Percentiles rank a stretch among this genome's conserved stretches.
Conservation (phyloP, 2,888 invertebrate species). For the Meghimatium bilineatum region DNA sequence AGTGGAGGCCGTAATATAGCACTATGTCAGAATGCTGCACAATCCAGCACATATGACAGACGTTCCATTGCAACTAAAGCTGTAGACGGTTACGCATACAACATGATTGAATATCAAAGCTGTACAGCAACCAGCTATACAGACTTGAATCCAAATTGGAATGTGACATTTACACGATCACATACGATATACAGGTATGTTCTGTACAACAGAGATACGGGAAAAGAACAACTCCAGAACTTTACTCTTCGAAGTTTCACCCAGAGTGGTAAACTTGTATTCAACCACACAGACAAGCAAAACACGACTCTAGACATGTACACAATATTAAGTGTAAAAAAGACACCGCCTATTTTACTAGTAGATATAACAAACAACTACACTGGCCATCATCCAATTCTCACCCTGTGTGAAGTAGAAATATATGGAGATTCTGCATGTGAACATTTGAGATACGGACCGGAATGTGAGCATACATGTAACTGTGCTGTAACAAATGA, state of each 20-base stretch:
- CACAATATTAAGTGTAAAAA: background rate
- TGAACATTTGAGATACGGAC: background rate
- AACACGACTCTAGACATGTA: background rate
- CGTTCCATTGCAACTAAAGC: background rate
- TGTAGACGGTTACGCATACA: background rate
- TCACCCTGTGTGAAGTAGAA: background rate
- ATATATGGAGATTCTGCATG: slow-evolving; percentile 14
- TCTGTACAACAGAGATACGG: background rate
- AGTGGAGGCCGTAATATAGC: slow-evolving; percentile 24
- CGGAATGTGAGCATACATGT: background rate
- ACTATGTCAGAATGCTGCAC: background rate
- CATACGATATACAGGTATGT: background rate
- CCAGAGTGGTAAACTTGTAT: background rate
- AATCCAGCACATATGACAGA: background rate
- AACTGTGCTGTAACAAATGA: slow-evolving; percentile 13
- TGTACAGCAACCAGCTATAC: background rate
- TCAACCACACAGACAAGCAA: background rate
- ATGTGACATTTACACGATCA: background rate
- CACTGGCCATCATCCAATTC: background rate
- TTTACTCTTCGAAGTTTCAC: background rate
- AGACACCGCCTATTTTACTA: background rate
- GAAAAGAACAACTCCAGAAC: background rate
- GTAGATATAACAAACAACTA: background rate
- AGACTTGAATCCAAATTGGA: background rate
- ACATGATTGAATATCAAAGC: background rate